Evolutionary conservation across 2,888 invertebrate species (phyloP), one percentile per base, ranked within the genome.

Genomic region (Rhabditoides inermis): DNA sequence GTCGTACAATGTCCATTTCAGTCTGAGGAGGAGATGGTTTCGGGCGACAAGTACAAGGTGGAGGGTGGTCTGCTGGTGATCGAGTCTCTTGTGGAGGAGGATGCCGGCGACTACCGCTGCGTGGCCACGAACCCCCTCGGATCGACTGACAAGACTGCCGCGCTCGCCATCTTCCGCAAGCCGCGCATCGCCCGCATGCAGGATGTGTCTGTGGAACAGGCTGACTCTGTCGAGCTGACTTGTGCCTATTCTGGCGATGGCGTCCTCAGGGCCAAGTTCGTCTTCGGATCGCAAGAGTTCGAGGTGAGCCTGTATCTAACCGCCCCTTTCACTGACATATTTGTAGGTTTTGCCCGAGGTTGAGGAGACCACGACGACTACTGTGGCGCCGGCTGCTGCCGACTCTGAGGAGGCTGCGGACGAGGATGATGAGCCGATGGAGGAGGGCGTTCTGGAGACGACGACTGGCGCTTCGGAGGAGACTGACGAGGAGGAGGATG

Each of bases 1-100:
- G 39, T 10, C 3, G 3, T 40, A 10, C 4, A 30, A 6, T 23
- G 3, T 26, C 27, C 3, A 2, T 27, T 48, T 41, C 36, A 53
- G 53, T 49, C 54, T 2, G 61, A 62, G 46, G 59, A 58, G 25
- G 58, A 57, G 40, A 56, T 67, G 18, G 42, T 40, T 1, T 53
- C 50, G 10, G 63, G 67, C 1, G 69, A 69, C 45, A 64, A 64
- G 45, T 63, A 68, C 45, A 60, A 53, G 15, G 61, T 64, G n/a
- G 63, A 63, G n/a, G 63, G 60, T 35, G 67, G 67, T 6, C 60
- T 64, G 27, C 51, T 67, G 15, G 57, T 63, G 12, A 60, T 67
- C 46, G 60, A 67, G 35, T 54, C 61, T 1, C 47, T 65, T 12
- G 52, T 59, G 7, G 51, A 51, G 22, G 60, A 60, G 35, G 63